These are phyloP conservation scores for Heliornis fulica DNA, from an alignment of 2,113 vertebrate genomes.

Conservation along the genomic window DNA sequence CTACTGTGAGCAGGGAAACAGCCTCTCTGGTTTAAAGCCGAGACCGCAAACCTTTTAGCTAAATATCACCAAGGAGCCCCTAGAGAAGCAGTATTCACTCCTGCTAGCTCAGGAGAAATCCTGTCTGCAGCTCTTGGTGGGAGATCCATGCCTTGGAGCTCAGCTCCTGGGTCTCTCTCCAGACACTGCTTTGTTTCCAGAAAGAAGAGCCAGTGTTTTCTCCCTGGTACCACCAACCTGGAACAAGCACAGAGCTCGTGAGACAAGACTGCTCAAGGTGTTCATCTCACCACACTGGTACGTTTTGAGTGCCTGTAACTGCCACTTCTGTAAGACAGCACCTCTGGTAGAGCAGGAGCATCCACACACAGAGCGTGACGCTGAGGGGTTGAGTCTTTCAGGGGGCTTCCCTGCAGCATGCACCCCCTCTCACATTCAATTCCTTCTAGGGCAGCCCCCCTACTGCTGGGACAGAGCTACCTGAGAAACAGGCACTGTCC, in stretches of 20 bases:
- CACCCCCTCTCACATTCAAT: not conserved
- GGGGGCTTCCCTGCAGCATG: not conserved
- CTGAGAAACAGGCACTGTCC: not conserved
- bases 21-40: not conserved
- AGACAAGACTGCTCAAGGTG: not conserved
- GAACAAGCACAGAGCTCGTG: not conserved
- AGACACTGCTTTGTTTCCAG: not conserved
- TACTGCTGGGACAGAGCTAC: not conserved
- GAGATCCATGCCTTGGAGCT: not conserved
- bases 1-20: not conserved
- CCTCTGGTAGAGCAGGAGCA: not conserved
- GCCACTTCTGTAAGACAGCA: not conserved
- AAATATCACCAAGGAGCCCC: not conserved
- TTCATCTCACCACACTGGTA: not conserved
- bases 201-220: not conserved
- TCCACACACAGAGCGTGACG: not conserved
- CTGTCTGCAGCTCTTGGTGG: rapidly evolving
- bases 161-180: not conserved
- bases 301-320: not conserved
- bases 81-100: not conserved
- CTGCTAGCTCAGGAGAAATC: not conserved
- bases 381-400: not conserved
- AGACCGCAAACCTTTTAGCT: not conserved
- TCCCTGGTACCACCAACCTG: not conserved
- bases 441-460: not conserved